Conservation (phyloP, 2,797 vertebrate genomes). For the Dryobates pubescens region DNA sequence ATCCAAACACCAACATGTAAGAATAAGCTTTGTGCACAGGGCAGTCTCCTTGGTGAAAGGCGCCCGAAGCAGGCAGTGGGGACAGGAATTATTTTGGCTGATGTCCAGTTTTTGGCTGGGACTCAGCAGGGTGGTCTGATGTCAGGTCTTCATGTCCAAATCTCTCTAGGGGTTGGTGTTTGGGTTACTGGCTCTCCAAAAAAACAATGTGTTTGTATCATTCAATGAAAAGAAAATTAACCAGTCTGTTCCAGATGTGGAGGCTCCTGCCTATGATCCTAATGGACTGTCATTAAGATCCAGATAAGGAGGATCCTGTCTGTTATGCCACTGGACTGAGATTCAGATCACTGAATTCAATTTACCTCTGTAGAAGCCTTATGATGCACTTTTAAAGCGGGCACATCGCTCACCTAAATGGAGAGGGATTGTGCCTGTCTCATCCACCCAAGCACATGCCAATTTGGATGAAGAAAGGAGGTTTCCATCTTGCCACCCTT, state of each 20-base stretch:
- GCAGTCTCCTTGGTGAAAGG: not conserved
- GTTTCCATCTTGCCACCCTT: not conserved
- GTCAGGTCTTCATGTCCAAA: not conserved
- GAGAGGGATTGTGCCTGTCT: not conserved
- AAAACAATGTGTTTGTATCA: not conserved
- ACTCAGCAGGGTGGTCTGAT: not conserved
- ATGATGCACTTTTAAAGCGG: not conserved
- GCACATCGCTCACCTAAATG: not conserved
- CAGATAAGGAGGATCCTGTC: not conserved
- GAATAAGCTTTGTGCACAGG: slow-evolving; percentile 39
- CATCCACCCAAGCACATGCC: not conserved
- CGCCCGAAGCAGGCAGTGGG: accelerated
- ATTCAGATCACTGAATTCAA: not conserved
- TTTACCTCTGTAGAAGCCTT: not conserved
- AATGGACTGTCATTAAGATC: not conserved
- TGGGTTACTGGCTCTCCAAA: not conserved
- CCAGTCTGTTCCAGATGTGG: not conserved
- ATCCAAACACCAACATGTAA: slow-evolving; percentile 20
- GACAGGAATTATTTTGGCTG: not conserved
- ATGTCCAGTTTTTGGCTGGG: not conserved
- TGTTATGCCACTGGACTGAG: not conserved
- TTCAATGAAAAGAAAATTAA: not conserved
- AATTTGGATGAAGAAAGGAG: not conserved
- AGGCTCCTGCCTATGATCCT: not conserved
- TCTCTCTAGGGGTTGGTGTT: not conserved